Evolutionary conservation across 2,113 vertebrate genomes (phyloP), one percentile per base, ranked within the genome.

Genomic region (Piprites chloris): DNA sequence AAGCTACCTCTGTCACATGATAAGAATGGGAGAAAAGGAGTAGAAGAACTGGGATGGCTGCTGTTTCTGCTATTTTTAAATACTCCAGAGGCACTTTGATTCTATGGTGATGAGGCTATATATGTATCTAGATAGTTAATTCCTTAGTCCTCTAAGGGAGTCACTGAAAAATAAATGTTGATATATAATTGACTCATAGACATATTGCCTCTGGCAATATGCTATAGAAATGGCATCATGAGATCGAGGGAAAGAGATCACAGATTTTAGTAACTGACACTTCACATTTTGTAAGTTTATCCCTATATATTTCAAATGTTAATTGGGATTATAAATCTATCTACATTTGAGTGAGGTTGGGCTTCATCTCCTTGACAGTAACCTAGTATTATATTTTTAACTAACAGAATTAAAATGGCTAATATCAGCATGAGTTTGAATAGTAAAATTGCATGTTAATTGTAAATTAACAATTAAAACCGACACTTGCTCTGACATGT

Each of bases 381-480:
- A 89, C 52, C 85, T 85, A 50, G 47, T 75, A 67, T 79, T 91
- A 71, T 85, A 78, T 79, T 93, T 97, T 95, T 83, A 92, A 73
- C 50, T 75, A 84, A 42, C 23, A 79, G 74, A 95, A 95, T 95
- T 94, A 81, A 96, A 95, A 93, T 92, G 37, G 81, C 59, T 95
- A 93, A 90, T 96, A 95, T 90, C 78, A 89, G 72, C 87, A 83
- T 87, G 92, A 91, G 56, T 9, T 89, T 52, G 41, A 96, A 89
- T 79, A 94, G 87, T 89, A 95, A 96, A 96, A 95, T 94, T 96
- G 35, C 46, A 94, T 95, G 95, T 89, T 97, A 97, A 97, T 97
- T 97, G 94, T 95, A 98, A 97, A 97, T 96, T 97, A 83, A 91
- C 55, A 76, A 83, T 97, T 97, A 96, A 94, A 97, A 82, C 46